Evolutionary conservation across 1,140 invertebrate species (phyloP).

Genomic region (Aphidius gifuensis): DNA sequence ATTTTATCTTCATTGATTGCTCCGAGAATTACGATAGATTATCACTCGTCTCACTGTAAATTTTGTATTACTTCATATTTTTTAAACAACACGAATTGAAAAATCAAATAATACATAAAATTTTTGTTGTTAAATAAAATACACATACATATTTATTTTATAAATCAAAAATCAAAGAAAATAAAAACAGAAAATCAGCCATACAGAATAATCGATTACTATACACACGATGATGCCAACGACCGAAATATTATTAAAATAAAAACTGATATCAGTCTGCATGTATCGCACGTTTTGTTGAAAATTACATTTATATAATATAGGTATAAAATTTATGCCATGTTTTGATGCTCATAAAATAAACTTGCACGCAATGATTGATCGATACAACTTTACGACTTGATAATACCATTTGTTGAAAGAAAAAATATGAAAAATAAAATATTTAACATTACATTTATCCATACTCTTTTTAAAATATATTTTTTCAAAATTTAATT

Average conservation of each 20-base stretch:
- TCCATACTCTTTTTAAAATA: no score
- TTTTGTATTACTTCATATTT: constrained; percentile 20
- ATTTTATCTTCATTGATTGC: constrained; percentile 22
- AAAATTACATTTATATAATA: no score
- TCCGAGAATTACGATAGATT: constrained; percentile 12
- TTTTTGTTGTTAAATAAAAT: background rate
- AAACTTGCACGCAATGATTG: constrained; percentile 25
- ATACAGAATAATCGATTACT: background rate
- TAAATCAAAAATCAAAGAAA: background rate
- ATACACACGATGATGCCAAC: no score
- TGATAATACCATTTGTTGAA: background rate
- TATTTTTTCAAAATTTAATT: no score
- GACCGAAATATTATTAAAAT: no score
- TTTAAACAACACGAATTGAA: constrained; percentile 12
- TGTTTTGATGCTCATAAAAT: background rate
- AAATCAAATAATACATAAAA: background rate
- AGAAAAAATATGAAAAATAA: no score
- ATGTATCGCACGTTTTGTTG: no score
- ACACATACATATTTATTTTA: no score
- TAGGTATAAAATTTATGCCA: constrained; percentile 9
- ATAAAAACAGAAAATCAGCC: background rate
- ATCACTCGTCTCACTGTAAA: constrained; percentile 22
- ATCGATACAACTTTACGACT: constrained; percentile 20
- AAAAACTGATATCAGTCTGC: no score
- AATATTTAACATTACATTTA: no score